Evolutionary conservation across 2,113 vertebrate species (phyloP).

Genomic region (Anolis carolinensis): DNA sequence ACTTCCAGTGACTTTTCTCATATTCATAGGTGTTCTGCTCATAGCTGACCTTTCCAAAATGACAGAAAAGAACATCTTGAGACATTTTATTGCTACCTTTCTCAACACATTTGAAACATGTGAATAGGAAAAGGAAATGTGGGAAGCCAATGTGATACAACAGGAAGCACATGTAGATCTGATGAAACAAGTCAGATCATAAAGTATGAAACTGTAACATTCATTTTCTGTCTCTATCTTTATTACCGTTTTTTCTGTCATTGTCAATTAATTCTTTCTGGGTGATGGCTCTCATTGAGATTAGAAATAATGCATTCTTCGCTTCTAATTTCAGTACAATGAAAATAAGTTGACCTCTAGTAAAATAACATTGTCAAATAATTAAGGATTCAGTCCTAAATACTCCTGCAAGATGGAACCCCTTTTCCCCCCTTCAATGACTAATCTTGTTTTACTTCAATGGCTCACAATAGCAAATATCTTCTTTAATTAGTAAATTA

Average conservation of each 20-base stretch:
- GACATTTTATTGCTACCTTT: neutral
- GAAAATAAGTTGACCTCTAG: conserved; percentile 58
- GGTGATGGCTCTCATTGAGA: conserved; percentile 27
- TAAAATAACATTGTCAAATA: conserved; percentile 61
- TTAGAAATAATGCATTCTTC: conserved; percentile 29
- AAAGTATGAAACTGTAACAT: conserved; percentile 12
- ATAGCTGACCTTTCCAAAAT: neutral
- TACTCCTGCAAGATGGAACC: conserved; percentile 39
- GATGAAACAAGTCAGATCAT: conserved; percentile 8
- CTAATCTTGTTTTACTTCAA: conserved; percentile 68
- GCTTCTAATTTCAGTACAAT: conserved; percentile 34
- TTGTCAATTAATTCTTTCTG: conserved; percentile 25
- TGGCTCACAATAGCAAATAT: conserved; percentile 63
- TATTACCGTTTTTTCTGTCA: conserved; percentile 12
- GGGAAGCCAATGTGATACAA: neutral
- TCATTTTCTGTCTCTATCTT: neutral
- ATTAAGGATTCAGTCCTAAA: conserved; percentile 56
- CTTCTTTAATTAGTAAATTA: conserved; percentile 71
- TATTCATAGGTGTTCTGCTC: neutral
- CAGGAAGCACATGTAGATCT: neutral
- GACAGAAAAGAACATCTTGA: neutral
- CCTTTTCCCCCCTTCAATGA: conserved; percentile 60
- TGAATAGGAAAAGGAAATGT: neutral
- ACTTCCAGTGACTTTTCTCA: neutral
- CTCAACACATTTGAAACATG: neutral